Percentiles rank a stretch among this genome's conserved stretches.
Evolutionary conservation across 2,797 vertebrate genomes (phyloP).

Genomic region (Phataginus tricuspis): DNA sequence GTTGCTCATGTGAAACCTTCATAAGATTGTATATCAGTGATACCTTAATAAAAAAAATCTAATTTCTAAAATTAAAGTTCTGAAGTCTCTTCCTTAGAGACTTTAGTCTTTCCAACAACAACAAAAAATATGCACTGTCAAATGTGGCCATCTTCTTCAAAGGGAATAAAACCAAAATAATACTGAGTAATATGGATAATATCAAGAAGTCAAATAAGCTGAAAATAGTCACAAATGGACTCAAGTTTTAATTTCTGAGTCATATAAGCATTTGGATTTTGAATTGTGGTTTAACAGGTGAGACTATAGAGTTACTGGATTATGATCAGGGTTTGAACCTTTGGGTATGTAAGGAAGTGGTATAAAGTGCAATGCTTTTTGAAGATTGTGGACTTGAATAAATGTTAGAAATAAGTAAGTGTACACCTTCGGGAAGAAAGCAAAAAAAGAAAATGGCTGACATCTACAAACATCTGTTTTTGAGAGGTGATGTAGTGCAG

Average conservation of each 20-base stretch:
- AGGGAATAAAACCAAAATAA: constrained; percentile 51
- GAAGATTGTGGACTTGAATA: constrained; percentile 37
- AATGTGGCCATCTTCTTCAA: constrained; percentile 4
- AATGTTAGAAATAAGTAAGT: constrained; percentile 30
- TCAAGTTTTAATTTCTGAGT: constrained; percentile 41
- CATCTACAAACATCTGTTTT: not conserved
- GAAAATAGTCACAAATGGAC: not conserved
- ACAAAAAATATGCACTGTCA: not conserved
- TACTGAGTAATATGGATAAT: not conserved
- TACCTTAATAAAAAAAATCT: no score
- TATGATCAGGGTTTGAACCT: constrained; percentile 4
- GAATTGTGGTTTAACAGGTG: constrained; percentile 25
- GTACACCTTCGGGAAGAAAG: not conserved
- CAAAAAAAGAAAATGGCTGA: not conserved
- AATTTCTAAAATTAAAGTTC: no score
- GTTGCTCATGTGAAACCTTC: no score
- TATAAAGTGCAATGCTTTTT: constrained; percentile 10
- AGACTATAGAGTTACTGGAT: not conserved
- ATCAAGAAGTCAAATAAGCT: not conserved
- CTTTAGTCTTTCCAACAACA: no score
- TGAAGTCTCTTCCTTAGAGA: no score
- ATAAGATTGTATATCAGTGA: no score
- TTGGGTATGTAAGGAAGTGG: not conserved
- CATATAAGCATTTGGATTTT: not conserved
- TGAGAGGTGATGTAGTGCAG: not conserved